These are phyloP conservation scores for Gulo gulo DNA, from an alignment of 2,113 vertebrate genomes.

Conservation along the genomic window DNA sequence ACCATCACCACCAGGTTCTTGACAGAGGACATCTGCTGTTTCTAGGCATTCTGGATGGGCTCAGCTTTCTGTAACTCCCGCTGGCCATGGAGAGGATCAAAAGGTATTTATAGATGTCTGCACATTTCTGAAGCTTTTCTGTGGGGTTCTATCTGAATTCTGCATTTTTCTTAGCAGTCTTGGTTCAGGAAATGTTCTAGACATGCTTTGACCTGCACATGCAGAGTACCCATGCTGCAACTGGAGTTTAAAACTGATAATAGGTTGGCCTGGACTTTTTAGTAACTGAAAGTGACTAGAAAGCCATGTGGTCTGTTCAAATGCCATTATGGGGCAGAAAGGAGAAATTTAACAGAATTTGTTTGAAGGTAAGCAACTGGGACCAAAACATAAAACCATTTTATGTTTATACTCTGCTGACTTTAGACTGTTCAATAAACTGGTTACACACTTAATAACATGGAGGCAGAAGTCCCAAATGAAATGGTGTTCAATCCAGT, in stretches of 20 bases:
- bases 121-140: constrained; percentile 89
- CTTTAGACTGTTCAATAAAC: constrained; percentile 20
- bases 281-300: constrained; percentile 12
- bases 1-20: constrained; percentile 93
- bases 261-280: not conserved
- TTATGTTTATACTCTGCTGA: not conserved
- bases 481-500: not conserved
- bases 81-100: constrained; percentile 90
- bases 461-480: not conserved
- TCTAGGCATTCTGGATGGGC: constrained; percentile 90
- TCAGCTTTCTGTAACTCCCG: constrained; percentile 91
- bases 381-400: not conserved
- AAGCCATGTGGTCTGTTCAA: not conserved
- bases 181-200: constrained; percentile 88
- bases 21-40: constrained; percentile 92
- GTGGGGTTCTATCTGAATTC: constrained; percentile 86
- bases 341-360: constrained; percentile 15
- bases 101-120: constrained; percentile 89
- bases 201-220: constrained; percentile 90
- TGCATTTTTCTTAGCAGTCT: constrained; percentile 86
- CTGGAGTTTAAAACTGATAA: not conserved
- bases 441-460: not conserved
- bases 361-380: not conserved
- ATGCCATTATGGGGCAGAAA: not conserved
- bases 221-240: not conserved